Evolutionary conservation across 2,113 vertebrate genomes (phyloP), one percentile per base, ranked within the genome.

Genomic region (Ceyx margarethae): DNA sequence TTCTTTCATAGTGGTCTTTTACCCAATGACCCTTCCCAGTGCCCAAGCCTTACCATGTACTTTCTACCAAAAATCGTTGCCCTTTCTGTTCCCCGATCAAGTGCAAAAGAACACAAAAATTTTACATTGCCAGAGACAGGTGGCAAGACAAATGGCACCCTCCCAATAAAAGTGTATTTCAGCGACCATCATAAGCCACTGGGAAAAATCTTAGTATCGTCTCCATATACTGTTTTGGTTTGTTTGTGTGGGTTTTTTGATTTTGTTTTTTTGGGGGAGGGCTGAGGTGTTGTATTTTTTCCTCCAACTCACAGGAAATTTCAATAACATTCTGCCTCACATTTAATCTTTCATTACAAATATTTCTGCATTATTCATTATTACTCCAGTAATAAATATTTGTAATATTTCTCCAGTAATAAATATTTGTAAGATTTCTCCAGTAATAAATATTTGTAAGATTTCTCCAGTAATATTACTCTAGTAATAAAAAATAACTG

Each of bases 21-120:
- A 57, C 21, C 8, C 8, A 43, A 6, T 1, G 20, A 65, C 9
- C 9, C 62, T 48, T 21, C 25, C 28, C 5, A 45, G 9, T 21
- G 22, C 3, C 3, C 3, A 19, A 28, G 2, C 33, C 31, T 82
- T 23, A 76, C 1, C 2, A 14, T 1, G 15, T 7, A n/a, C 9
- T 28, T 54, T 65, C 7, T 64, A 42, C 23, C n/a, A 74, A 74
- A 61, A 66, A 13, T 28, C 4, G 16, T 29, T 29, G 51, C 7
- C 3, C 1, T 3, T 67, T n/a, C 29, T 13, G 11, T 5, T 31
- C 3, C 9, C 8, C 1, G 0, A 35, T 26, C 20, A 87, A 75
- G 87, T 5, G 13, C 29, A 76, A 9, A n/a, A 57, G 15, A 57
- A 13, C 1, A 11, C 3, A 2, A 22, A 13, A 56, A 53, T 33